phyloP scores from a whole-genome alignment of 2,113 vertebrate genomes.

The Myocastor coypus region DNA sequence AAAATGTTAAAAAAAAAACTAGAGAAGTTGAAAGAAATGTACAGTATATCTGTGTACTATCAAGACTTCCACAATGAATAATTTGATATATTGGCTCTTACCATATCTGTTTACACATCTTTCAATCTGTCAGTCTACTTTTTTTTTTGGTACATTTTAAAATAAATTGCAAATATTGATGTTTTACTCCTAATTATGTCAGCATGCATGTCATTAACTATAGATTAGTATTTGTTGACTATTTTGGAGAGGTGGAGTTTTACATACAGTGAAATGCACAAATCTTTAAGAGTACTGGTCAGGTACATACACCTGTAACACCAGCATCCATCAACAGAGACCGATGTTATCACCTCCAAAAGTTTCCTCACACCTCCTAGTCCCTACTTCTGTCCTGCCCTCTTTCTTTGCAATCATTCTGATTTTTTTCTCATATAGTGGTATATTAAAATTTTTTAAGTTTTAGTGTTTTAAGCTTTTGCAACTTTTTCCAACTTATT shows the following conservation, averaged over 20 bases:
- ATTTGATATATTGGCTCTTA: not conserved
- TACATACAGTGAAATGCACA: not conserved
- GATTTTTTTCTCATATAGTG: not conserved
- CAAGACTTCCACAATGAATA: conserved; percentile 25
- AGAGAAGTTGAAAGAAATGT: conserved; percentile 50
- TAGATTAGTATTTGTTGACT: conserved; percentile 15
- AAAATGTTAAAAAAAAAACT: conserved; percentile 37
- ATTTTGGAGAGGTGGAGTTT: not conserved
- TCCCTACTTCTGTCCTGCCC: not conserved
- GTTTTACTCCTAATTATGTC: not conserved
- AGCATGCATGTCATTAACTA: not conserved
- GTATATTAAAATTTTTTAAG: not conserved
- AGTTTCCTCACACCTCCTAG: not conserved
- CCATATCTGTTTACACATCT: not conserved
- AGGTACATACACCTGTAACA: not conserved
- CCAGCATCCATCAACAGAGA: not conserved
- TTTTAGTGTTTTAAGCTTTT: conserved; percentile 42
- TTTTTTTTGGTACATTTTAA: not conserved
- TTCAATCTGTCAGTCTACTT: not conserved
- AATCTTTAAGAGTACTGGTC: not conserved
- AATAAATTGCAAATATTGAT: not conserved
- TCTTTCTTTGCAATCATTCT: not conserved
- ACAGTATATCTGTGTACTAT: not conserved
- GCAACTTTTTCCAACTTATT: not conserved
- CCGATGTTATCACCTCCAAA: not conserved